Base-by-base conservation (phyloP, 2,797 vertebrate genomes). In the Microhierax caerulescens region DNA sequence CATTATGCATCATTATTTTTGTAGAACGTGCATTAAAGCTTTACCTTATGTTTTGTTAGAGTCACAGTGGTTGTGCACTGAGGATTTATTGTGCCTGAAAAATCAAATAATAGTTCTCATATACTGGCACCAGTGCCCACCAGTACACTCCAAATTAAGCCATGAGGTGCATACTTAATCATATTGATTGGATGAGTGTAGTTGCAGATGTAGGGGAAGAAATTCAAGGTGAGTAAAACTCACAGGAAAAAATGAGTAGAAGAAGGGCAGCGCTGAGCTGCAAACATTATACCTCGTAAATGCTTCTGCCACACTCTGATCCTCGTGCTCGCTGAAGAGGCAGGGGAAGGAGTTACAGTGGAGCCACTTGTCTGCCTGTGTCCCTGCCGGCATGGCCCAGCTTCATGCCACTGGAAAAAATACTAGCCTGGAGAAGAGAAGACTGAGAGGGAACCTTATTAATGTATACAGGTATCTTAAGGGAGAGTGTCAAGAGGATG, bases 31-130 rank as follows among this genome's bases (percentile, higher is more conserved):
- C 45, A 37, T 68, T 32, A 81, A 74, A 94, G 48, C 45, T 93
- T 85, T 85, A 57, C 72, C 68, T 91, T 75, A 72, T 30, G 16
- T 93, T 91, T 85, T 65, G 22, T 85, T 76, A 74, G 54, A 39
- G 41, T 56, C 74, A 57, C n/a, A 47, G 48, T 77, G 47, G 43
- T 64, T 88, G 28, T 68, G 65, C 47, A 30, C 59, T 73, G 50
- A 82, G 41, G 63, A 82, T 90, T 68, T 92, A 68, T 85, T 77
- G 59, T 82, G 65, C 74, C 39, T 94, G 74, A 77, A 36, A 82
- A 85, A 74, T 65, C 48, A 91, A 85, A 82, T 90, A 90, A 75
- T 77, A 93, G 75, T 84, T 90, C 59, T 85, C 12, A n/a, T 72
- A 41, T 69, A 74, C 30, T 74, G 57, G 93, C 80, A 93, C 3